A percentile compares a stretch with the other conserved stretches of the same genome.
phyloP scores from a whole-genome alignment of 1,140 invertebrate genomes.

The Marisa cornuarietis region DNA sequence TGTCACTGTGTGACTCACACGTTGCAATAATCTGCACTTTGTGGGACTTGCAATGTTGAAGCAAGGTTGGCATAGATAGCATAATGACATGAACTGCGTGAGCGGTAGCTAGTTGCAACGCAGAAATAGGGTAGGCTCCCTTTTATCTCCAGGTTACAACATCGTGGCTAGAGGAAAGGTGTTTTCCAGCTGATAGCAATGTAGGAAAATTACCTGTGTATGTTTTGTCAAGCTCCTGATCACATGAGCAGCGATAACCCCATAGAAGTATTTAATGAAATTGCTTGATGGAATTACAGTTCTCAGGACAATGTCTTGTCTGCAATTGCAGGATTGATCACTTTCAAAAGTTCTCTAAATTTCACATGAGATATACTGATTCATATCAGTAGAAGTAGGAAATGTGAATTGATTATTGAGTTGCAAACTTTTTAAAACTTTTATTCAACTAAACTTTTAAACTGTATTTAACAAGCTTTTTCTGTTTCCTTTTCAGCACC shows the following conservation, averaged over 20 bases:
- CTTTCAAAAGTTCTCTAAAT: conserved; percentile 1
- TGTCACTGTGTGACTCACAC: no score
- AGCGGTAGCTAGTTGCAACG: no score
- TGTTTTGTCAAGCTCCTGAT: neutral
- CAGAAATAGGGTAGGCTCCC: no score
- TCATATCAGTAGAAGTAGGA: no score
- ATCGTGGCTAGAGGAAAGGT: no score
- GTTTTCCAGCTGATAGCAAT: neutral
- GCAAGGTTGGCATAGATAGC: no score
- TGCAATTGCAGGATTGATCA: neutral
- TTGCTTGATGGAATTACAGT: neutral
- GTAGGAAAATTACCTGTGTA: neutral
- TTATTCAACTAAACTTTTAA: neutral
- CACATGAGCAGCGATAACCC: neutral
- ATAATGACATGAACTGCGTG: no score
- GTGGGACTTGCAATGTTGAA: no score
- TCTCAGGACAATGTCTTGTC: neutral
- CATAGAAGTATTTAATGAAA: neutral
- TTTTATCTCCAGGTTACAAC: no score
- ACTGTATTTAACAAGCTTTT: neutral
- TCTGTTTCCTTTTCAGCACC: conserved; percentile 9
- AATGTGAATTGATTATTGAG: neutral
- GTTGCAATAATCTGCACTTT: no score
- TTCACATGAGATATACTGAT: no score
- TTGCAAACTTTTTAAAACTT: neutral